Evolutionary conservation across 1,140 invertebrate species (phyloP).

Genomic region (Helicoverpa armigera): DNA sequence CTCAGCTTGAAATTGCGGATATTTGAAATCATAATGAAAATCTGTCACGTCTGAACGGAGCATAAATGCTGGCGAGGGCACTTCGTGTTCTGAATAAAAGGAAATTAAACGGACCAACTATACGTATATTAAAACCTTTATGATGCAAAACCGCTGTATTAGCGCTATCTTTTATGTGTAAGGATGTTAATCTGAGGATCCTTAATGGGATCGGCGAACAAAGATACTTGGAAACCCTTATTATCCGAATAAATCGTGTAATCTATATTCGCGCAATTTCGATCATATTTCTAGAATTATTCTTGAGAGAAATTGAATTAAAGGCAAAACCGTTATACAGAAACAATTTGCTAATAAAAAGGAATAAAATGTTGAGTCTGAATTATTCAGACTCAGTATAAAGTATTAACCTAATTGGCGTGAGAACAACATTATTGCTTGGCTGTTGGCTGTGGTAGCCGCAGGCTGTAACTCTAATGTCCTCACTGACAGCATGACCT

Average conservation of each 20-base stretch:
- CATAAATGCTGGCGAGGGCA: background rate
- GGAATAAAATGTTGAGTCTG: background rate
- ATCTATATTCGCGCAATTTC: too few species aligned
- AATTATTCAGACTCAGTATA: too few species aligned
- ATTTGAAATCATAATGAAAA: slow-evolving; percentile 18
- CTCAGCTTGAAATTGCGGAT: too few species aligned
- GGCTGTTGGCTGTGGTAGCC: background rate
- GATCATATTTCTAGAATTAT: too few species aligned
- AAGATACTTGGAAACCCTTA: background rate
- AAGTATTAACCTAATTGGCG: slow-evolving; percentile 21
- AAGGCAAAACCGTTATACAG: background rate
- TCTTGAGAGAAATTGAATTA: background rate
- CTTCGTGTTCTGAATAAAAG: slow-evolving; percentile 10
- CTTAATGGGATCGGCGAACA: background rate
- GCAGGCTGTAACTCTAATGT: background rate
- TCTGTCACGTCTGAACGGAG: background rate
- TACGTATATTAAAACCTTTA: background rate
- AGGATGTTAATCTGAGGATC: background rate
- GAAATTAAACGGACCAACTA: slow-evolving; percentile 9
- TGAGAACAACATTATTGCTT: slow-evolving; percentile 17
- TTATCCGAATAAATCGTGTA: background rate
- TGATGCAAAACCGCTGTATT: slow-evolving; percentile 23
- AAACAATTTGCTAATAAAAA: too few species aligned
- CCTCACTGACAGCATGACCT: background rate
- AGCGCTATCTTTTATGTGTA: background rate